Evolutionary conservation across 2,113 vertebrate species (phyloP).

Genomic region (Alligator mississippiensis): DNA sequence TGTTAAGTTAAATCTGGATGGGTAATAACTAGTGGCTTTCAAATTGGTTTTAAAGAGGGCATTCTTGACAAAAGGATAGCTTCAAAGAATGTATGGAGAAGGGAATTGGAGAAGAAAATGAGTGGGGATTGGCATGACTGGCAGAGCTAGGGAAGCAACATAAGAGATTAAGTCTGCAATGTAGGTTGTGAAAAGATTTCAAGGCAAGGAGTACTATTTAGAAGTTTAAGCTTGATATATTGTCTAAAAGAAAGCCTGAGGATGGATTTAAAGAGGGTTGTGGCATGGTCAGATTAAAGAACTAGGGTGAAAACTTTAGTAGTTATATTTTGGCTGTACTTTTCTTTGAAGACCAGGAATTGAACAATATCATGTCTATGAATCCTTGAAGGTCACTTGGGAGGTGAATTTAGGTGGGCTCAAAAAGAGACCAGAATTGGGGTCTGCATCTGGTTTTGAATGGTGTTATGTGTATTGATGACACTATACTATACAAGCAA

Average conservation of each 20-base stretch:
- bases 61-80: background rate
- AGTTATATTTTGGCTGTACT: background rate
- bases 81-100: background rate
- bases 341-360: background rate
- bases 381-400: background rate
- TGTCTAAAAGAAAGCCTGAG: background rate
- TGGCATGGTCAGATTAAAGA: background rate
- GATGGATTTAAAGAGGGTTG: background rate
- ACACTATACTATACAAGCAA: background rate
- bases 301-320: background rate
- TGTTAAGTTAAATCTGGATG: background rate
- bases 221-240: background rate
- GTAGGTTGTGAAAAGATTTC: background rate
- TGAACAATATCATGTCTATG: background rate
- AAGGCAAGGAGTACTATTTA: background rate
- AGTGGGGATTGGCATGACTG: background rate
- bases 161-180: background rate
- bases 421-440: background rate
- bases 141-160: background rate
- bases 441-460: background rate
- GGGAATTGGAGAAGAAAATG: background rate
- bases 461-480: background rate
- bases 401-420: background rate
- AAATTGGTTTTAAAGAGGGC: background rate
- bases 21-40: background rate